Base-by-base conservation (phyloP, 2,888 invertebrate genomes). In the Timandra comae region DNA sequence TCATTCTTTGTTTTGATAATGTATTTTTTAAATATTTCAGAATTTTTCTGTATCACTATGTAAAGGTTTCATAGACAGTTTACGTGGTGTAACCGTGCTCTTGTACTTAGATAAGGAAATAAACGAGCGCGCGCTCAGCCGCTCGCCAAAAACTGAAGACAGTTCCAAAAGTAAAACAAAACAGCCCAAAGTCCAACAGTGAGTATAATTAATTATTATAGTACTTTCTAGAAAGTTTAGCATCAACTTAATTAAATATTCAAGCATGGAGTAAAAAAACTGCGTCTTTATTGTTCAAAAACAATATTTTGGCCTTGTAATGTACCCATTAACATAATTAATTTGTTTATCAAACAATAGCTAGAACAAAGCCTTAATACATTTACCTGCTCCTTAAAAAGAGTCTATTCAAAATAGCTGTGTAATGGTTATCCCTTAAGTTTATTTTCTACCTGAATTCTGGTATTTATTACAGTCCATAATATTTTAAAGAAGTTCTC, bases 51-150 rank as follows among this genome's bases (percentile, higher is more conserved):
- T 87, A 57, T 90, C 91, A 35, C 76, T 92, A 52, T 86, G 90
- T 52, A 89, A 89, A 68, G 95, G 95, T 3, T 82, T 93, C 42
- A 87, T 90, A 62, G 95, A 95, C 72, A 95, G 95, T 70, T 87
- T 94, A 46, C 90, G 90, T 58, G 95, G 95, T 44, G 90, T 92
- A 56, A 85, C 91, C 9, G 89, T 92, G 34, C 87, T 95, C 46
- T 90, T 93, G 63, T 91, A 91, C 68, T 88, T 95, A 73, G 94
- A 94, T 74, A 92, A 91, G 64, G 92, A 92, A 80, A 91, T 93
- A 38, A 91, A 91, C 61, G 88, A 91, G 56, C 84, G 88, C 38
- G 81, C 87, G 9, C 56, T 87, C 27, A 74, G 87, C 55, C 87
- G 88, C 50, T 85, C 88, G 27, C 88, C 90, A 28, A 76, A 84